Conservation (phyloP, 2,888 invertebrate species). For the Polydrusus pterygomalis region DNA sequence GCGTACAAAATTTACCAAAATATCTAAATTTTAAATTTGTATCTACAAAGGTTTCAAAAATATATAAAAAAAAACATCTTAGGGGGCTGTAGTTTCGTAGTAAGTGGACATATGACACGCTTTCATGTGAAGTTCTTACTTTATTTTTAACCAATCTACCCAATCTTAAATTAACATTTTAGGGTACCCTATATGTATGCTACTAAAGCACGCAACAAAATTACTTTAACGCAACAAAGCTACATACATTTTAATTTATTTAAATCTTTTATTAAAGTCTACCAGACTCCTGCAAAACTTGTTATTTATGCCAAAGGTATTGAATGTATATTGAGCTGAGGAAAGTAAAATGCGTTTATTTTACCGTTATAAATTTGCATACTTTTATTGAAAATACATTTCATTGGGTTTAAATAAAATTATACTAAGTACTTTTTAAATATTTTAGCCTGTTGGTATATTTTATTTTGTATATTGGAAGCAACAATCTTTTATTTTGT, state of each 20-base stretch:
- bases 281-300: not conserved
- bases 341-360: slow-evolving; percentile 2
- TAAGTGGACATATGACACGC: too few species aligned
- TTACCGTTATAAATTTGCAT: slow-evolving; percentile 1
- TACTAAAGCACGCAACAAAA: not conserved
- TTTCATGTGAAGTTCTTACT: too few species aligned
- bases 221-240: not conserved
- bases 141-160: too few species aligned
- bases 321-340: not conserved
- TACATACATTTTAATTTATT: not conserved
- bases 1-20: too few species aligned
- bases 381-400: slow-evolving; percentile 1
- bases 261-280: not conserved
- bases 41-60: too few species aligned
- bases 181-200: too few species aligned
- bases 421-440: not conserved
- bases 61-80: too few species aligned
- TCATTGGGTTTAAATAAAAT: not conserved
- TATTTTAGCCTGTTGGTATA: not conserved
- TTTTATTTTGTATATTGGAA: too few species aligned
- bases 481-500: too few species aligned
- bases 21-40: too few species aligned
- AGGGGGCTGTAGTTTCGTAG: too few species aligned
- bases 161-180: too few species aligned
- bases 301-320: not conserved